Base-by-base conservation (phyloP, 2,888 invertebrate species). In the Gastrophysa polygoni region DNA sequence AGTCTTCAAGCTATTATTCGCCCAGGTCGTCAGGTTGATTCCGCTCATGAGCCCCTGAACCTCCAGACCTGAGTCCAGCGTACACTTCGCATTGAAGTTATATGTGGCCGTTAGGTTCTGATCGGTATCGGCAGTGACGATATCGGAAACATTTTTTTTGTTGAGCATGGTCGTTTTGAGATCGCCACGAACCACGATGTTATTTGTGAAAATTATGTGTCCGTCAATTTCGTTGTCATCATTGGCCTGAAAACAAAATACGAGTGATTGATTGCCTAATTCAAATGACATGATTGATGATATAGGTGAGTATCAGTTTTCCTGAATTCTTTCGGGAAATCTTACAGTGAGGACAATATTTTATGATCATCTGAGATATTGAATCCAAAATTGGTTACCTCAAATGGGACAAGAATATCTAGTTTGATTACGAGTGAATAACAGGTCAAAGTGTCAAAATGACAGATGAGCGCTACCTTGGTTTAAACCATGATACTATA, bases 21-120 rank as follows among this genome's bases (percentile, higher is more conserved):
- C 73, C 86, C 86, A 86, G 6, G 78, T 64, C 3, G 74, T 72
- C 32, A 84, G 76, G 68, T 85, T 77, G 18, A 85, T 81, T 1
- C 80, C 81, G 29, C 78, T 80, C 5, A 81, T 65, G 2, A 67
- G 50, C 17, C 78, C 80, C 47, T 63, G 32, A 1, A 75, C 65
- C 4, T 64, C 47, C 28, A 80, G 51, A 68, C 78, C 68, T 5
- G 70, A 63, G 48, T 75, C 69, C 2, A 75, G 44, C 10, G 64
- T 68, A 6, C 68, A 63, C 67, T 78, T 75, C 10, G 72, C 64
- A n/a, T 69, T 60, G 62, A 82, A 82, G n/a, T 69, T 61, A 52
- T 78, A 81, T 3, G 48, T 21, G 0, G 77, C 78, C 5, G 71
- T 75, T 20, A 82, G 64, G 51, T 73, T 74, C 71, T 81, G 81